These are phyloP conservation scores for Naja naja DNA, from an alignment of 2,113 vertebrate genomes.

Conservation along the genomic window DNA sequence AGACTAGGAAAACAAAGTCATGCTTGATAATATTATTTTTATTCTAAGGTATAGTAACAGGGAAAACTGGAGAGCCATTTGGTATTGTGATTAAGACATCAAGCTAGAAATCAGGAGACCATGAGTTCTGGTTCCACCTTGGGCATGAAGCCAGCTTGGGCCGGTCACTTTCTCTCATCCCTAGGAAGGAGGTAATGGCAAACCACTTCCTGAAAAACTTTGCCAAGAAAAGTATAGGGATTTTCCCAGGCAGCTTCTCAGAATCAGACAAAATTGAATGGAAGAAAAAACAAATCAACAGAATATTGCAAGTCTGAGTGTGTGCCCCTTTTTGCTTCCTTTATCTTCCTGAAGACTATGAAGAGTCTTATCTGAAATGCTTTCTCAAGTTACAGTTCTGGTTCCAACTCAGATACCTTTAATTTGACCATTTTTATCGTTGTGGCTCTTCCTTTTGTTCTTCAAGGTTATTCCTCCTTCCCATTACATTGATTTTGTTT, in stretches of 20 bases:
- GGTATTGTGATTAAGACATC: neutral
- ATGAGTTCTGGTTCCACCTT: neutral
- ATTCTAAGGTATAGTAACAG: neutral
- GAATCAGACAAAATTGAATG: neutral
- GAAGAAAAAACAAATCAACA: neutral
- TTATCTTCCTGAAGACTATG: neutral
- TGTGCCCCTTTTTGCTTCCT: neutral
- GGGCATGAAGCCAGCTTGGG: neutral
- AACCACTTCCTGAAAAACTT: neutral
- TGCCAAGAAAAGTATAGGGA: neutral
- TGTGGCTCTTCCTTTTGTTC: neutral
- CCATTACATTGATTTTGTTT: neutral
- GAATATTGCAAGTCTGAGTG: neutral
- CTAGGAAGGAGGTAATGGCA: neutral
- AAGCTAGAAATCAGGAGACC: neutral
- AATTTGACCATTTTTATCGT: neutral
- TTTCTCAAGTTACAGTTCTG: neutral
- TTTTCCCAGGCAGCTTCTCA: neutral
- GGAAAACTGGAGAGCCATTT: neutral
- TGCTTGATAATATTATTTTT: neutral
- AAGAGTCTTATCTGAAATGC: neutral
- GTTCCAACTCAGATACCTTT: neutral
- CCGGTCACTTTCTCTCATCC: neutral
- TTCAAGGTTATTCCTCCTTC: neutral
- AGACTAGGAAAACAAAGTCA: neutral